A percentile compares a stretch with the other conserved stretches of the same genome.
phyloP scores from a whole-genome alignment of 2,888 invertebrate species.

The Drosophila formosana region DNA sequence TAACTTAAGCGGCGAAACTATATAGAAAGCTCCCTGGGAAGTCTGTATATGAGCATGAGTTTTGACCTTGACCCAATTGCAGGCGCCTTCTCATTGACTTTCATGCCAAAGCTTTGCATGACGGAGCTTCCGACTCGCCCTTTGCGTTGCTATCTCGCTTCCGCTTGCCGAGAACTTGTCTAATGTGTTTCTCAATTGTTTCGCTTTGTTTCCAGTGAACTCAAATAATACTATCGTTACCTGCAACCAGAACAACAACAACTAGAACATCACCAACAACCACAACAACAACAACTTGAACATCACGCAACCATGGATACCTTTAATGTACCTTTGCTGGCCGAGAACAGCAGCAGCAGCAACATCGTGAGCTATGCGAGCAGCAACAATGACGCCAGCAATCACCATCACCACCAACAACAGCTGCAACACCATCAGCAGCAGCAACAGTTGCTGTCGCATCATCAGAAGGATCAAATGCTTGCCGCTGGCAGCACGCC shows the following conservation, averaged over 20 bases:
- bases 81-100: slow-evolving; percentile 24
- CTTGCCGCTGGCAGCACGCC: slow-evolving; percentile 77
- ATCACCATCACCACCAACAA: slow-evolving; percentile 42
- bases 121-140: slow-evolving; percentile 18
- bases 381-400: slow-evolving; percentile 46
- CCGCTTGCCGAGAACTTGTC: background rate
- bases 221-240: slow-evolving; percentile 26
- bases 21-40: slow-evolving; percentile 14
- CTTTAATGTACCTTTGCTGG: slow-evolving; percentile 74
- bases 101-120: slow-evolving; percentile 29
- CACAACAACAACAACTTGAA: slow-evolving; percentile 13
- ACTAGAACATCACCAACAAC: slow-evolving; percentile 22
- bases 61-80: slow-evolving; percentile 65
- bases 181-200: slow-evolving; percentile 1
- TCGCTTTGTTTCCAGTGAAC: slow-evolving; percentile 27
- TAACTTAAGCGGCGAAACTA: background rate
- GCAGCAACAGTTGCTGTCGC: slow-evolving; percentile 47
- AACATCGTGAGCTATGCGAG: slow-evolving; percentile 47
- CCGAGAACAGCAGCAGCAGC: slow-evolving; percentile 60
- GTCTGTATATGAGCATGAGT: slow-evolving; percentile 8
- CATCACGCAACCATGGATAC: slow-evolving; percentile 67
- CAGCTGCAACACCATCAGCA: slow-evolving; percentile 44
- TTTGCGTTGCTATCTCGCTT: slow-evolving; percentile 9
- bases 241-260: slow-evolving; percentile 17
- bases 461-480: slow-evolving; percentile 83